Evolutionary conservation across 1,140 invertebrate species (phyloP).

Genomic region (Holcopasites calliopsidis): DNA sequence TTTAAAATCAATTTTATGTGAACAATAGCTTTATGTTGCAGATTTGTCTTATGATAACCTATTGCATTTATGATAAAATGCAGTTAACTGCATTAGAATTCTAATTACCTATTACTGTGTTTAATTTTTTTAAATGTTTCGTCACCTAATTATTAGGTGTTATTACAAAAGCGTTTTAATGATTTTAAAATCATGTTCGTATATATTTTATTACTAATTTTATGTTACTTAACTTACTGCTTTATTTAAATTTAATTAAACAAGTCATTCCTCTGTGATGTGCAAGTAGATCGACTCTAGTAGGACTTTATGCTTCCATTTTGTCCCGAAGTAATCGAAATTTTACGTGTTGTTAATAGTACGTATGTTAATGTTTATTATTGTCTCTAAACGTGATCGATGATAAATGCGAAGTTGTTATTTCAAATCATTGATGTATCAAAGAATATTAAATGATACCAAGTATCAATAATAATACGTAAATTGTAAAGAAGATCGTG

Average conservation of each 20-base stretch:
- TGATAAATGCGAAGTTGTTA: neutral
- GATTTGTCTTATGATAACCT: neutral
- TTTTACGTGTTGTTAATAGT: neutral
- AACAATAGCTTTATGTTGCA: neutral
- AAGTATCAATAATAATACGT: neutral
- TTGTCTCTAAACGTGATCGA: neutral
- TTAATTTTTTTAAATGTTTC: neutral
- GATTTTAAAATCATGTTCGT: neutral
- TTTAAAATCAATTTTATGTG: constrained; percentile 56
- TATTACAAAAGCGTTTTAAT: neutral
- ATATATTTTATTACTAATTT: constrained; percentile 7
- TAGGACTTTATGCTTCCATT: neutral
- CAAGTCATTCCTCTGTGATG: neutral
- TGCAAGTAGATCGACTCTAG: neutral
- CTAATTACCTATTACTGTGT: neutral
- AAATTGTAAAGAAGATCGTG: neutral
- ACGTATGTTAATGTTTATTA: neutral
- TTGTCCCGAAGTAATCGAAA: neutral
- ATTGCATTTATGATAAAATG: neutral
- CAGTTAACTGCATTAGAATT: neutral
- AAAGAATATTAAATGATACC: neutral
- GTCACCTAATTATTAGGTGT: neutral
- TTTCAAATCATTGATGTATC: neutral
- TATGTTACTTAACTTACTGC: neutral
- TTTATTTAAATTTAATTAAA: neutral